phyloP scores from a whole-genome alignment of 2,113 vertebrate genomes.

The Otus sunia region DNA sequence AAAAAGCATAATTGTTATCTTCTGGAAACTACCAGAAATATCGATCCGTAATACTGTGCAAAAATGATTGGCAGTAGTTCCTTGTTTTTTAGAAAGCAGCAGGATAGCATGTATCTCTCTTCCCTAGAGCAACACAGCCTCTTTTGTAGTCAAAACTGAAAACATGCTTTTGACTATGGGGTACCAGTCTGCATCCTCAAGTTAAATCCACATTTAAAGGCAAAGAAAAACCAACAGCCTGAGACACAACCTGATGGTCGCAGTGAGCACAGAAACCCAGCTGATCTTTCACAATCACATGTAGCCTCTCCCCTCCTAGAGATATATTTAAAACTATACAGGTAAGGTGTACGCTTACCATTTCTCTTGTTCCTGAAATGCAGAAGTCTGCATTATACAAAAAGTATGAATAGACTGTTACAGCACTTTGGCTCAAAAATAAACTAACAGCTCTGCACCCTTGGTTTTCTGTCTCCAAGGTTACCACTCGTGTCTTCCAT shows the following conservation, averaged over 20 bases:
- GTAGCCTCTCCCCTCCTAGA: background rate
- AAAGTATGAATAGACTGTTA: background rate
- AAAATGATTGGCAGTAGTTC: background rate
- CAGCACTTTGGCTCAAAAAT: background rate
- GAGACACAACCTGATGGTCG: background rate
- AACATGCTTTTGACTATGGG: background rate
- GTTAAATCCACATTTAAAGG: background rate
- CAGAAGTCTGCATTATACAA: background rate
- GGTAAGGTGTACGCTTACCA: background rate
- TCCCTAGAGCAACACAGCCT: background rate
- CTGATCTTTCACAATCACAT: background rate
- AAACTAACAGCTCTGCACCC: background rate
- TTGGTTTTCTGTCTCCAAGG: conserved; percentile 9
- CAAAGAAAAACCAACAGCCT: background rate
- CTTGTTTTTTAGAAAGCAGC: background rate
- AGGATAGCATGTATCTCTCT: background rate
- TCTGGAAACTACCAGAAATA: background rate
- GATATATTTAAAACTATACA: background rate
- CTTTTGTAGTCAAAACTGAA: background rate
- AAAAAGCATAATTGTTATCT: background rate
- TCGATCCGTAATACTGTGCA: background rate
- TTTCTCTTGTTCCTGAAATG: background rate
- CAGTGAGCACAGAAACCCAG: background rate
- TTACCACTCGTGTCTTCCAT: background rate
- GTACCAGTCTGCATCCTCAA: background rate